A percentile compares a stretch with the other conserved stretches of the same genome.
Evolutionary conservation across 2,113 vertebrate genomes (phyloP).

Genomic region (Gymnobelideus leadbeateri): DNA sequence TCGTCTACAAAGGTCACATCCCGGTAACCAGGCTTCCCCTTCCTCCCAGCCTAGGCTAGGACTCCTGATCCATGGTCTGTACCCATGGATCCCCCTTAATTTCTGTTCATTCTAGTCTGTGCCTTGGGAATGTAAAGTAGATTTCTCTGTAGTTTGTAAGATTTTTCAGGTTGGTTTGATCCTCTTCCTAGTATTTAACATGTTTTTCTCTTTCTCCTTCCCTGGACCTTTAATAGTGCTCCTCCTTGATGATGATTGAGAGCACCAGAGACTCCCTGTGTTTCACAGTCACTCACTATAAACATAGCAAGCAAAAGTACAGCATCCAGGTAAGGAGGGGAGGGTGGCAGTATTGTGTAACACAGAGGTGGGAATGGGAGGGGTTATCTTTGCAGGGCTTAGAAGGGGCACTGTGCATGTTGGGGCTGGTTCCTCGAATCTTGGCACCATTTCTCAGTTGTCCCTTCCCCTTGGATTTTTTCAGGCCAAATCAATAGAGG

Average conservation of each 20-base stretch:
- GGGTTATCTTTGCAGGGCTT: not conserved
- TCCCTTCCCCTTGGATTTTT: not conserved
- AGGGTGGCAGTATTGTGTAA: constrained; percentile 71
- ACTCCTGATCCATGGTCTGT: not conserved
- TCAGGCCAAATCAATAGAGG: constrained; percentile 93
- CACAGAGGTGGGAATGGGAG: not conserved
- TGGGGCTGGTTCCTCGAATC: not conserved
- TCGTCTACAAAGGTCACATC: constrained; percentile 94
- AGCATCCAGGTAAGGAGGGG: constrained; percentile 91
- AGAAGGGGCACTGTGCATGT: rapidly evolving
- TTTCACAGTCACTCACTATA: constrained; percentile 97
- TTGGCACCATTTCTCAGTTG: not conserved
- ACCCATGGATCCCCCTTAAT: not conserved
- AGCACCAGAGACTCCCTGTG: constrained; percentile 94
- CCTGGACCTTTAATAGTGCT: constrained; percentile 87
- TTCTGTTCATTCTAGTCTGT: not conserved
- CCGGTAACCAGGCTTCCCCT: constrained; percentile 82
- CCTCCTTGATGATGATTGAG: constrained; percentile 96
- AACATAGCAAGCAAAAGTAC: constrained; percentile 95
- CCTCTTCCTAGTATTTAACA: rapidly evolving
- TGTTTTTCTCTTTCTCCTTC: not conserved
- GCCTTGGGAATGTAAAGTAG: not conserved
- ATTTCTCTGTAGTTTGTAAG: not conserved
- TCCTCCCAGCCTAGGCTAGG: not conserved
- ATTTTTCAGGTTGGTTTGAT: too few relatives aligned